phyloP scores from a whole-genome alignment of 1,140 invertebrate genomes.

The Homalodisca vitripennis region DNA sequence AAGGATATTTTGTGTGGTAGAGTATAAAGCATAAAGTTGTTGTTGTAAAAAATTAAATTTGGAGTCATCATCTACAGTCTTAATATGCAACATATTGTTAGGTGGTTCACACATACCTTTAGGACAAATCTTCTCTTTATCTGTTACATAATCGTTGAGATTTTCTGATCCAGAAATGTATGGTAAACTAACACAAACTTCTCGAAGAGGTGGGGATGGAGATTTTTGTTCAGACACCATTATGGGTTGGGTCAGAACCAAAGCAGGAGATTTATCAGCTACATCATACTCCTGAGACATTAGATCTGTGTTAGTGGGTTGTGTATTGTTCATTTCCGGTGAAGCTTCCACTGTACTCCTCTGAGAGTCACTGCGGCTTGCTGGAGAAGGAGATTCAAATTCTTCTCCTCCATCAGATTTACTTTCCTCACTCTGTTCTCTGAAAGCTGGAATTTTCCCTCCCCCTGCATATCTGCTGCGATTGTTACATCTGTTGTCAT shows the following conservation, averaged over 20 bases:
- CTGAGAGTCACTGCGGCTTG: constrained; percentile 4
- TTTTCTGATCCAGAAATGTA: too few relatives aligned
- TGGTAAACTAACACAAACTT: too few relatives aligned
- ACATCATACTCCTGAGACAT: too few relatives aligned
- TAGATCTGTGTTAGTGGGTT: too few relatives aligned
- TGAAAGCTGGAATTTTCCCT: constrained; percentile 1
- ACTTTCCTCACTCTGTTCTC: not conserved
- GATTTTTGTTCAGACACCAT: too few relatives aligned
- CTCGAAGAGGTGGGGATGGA: too few relatives aligned
- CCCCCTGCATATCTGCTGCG: not conserved
- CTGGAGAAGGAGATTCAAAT: not conserved
- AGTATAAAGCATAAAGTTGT: not conserved
- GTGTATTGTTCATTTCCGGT: not conserved
- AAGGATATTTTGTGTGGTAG: not conserved
- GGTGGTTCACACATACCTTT: not conserved
- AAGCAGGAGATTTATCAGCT: too few relatives aligned
- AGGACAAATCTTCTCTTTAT: not conserved
- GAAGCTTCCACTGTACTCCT: not conserved
- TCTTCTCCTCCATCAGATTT: not conserved
- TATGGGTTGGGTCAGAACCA: too few relatives aligned
- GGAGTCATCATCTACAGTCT: not conserved
- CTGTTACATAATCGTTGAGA: not conserved
- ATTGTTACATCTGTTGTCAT: not conserved
- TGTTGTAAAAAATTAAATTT: not conserved
- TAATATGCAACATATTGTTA: not conserved